phyloP scores from a whole-genome alignment of 2,113 vertebrate genomes.

The Tapirus terrestris region DNA sequence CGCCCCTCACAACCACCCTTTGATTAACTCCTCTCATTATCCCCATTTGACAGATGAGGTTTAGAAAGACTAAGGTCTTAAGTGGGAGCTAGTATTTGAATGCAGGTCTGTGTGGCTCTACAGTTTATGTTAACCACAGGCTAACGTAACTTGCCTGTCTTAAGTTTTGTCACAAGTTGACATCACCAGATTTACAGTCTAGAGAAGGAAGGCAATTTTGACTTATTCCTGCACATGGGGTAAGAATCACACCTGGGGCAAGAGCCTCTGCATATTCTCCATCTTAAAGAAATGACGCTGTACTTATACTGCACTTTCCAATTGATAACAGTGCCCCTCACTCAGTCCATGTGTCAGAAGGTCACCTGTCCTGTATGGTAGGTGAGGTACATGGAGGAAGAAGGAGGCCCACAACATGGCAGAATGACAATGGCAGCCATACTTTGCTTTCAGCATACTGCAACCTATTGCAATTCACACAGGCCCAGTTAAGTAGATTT shows the following conservation, averaged over 20 bases:
- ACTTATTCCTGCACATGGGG: neutral
- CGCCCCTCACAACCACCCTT: neutral
- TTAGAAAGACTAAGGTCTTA: neutral
- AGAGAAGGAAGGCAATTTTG: neutral
- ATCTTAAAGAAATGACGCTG: neutral
- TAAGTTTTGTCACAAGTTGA: neutral
- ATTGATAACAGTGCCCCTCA: neutral
- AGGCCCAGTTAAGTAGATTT: neutral
- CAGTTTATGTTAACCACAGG: neutral
- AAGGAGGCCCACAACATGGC: neutral
- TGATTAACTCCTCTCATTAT: too few species aligned
- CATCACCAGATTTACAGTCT: neutral
- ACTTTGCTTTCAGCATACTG: neutral
- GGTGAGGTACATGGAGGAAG: neutral
- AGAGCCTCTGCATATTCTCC: neutral
- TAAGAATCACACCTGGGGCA: neutral
- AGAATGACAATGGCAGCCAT: neutral
- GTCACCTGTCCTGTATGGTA: neutral
- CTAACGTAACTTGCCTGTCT: neutral
- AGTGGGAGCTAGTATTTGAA: neutral
- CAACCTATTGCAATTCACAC: neutral
- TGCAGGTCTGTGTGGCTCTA: neutral
- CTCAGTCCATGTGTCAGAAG: neutral
- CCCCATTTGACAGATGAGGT: neutral
- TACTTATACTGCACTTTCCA: neutral